These are phyloP conservation scores for Leptogaster cylindrica DNA, from an alignment of 2,888 invertebrate genomes.

Conservation along the genomic window DNA sequence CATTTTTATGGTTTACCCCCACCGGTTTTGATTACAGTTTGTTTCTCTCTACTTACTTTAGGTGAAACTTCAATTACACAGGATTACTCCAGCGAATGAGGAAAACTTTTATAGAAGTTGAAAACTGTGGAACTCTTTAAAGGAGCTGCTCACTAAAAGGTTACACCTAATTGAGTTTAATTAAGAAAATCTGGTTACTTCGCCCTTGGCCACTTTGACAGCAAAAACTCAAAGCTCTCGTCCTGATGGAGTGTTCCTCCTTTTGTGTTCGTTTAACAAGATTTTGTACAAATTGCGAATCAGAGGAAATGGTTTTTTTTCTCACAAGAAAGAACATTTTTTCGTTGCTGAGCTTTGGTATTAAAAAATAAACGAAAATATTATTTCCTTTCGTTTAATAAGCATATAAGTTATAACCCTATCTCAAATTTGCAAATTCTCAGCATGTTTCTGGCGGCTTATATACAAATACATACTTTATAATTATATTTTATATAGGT, in stretches of 20 bases:
- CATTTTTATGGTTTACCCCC: slow-evolving; percentile 13
- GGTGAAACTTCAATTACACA: slow-evolving; percentile 34
- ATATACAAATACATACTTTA: no score
- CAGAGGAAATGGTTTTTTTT: background rate
- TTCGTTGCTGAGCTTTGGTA: no score
- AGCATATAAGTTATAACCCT: no score
- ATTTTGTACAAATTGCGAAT: background rate
- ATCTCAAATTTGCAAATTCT: no score
- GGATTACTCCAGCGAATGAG: slow-evolving; percentile 23
- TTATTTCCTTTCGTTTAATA: no score
- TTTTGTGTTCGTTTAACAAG: background rate
- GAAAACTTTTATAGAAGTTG: slow-evolving; percentile 15
- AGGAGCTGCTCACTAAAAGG: slow-evolving; percentile 18
- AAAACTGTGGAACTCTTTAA: slow-evolving; percentile 1
- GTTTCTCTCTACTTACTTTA: slow-evolving; percentile 27
- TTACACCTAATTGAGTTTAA: slow-evolving; percentile 8
- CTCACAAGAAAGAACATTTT: no score
- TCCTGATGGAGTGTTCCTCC: background rate
- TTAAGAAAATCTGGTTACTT: slow-evolving; percentile 5
- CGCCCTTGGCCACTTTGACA: no score
- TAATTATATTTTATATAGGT: no score
- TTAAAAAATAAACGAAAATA: no score
- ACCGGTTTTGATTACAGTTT: slow-evolving; percentile 18
- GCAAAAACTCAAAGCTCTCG: no score
- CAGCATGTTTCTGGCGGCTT: no score